Evolutionary conservation across 2,113 vertebrate genomes (phyloP).

Genomic region (Castor canadensis): DNA sequence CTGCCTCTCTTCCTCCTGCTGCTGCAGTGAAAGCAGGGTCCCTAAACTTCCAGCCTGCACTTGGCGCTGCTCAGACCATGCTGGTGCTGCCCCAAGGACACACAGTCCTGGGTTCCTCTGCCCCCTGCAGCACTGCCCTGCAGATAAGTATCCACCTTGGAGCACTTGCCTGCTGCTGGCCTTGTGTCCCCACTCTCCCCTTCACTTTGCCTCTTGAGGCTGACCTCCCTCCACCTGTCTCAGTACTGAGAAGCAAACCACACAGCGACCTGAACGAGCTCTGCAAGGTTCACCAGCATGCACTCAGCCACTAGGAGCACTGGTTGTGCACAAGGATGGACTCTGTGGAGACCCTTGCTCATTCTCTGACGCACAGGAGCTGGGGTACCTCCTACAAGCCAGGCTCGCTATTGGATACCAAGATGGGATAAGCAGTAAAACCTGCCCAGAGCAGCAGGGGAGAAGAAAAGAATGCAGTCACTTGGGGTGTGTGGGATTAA

Average conservation of each 20-base stretch:
- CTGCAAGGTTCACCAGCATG: fast-evolving
- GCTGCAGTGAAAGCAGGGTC: neutral
- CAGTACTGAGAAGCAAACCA: too few relatives aligned
- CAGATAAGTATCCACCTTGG: too few relatives aligned
- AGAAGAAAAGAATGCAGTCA: neutral
- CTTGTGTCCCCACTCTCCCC: too few relatives aligned
- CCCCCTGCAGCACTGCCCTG: fast-evolving
- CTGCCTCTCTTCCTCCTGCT: neutral
- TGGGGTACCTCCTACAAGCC: neutral
- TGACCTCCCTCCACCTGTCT: too few relatives aligned
- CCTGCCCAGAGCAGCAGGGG: neutral
- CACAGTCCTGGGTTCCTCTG: neutral
- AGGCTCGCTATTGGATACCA: neutral
- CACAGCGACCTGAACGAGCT: fast-evolving
- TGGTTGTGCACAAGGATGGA: neutral
- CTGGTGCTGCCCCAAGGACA: neutral
- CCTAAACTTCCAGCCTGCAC: neutral
- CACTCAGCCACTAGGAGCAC: too few relatives aligned
- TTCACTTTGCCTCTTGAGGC: too few relatives aligned
- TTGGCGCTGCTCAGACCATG: neutral
- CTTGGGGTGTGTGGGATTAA: fast-evolving
- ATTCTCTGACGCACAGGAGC: fast-evolving
- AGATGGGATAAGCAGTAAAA: neutral
- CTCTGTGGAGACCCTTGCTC: neutral
- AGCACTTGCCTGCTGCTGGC: too few relatives aligned